phyloP scores from a whole-genome alignment of 2,888 invertebrate genomes.

The Epinotia brunnichana region DNA sequence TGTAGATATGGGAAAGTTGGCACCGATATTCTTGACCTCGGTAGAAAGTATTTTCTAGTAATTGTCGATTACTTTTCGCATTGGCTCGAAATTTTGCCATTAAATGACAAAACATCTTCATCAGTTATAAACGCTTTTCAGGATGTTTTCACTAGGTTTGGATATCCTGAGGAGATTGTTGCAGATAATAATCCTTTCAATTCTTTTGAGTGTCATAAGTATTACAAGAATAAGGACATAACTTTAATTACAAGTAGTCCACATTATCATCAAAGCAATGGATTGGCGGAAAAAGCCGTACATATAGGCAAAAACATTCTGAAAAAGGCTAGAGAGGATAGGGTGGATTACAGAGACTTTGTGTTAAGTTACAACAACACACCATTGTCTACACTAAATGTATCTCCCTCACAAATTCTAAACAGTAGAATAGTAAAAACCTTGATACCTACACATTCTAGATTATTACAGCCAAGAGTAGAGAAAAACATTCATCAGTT shows the following conservation, averaged over 20 bases:
- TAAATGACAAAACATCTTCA: constrained; percentile 29
- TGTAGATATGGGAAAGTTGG: constrained; percentile 41
- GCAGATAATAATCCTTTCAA: constrained; percentile 31
- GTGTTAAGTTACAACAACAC: constrained; percentile 43
- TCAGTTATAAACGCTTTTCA: constrained; percentile 16
- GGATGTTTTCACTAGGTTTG: constrained; percentile 38
- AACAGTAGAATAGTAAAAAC: constrained; percentile 41
- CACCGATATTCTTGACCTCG: constrained; percentile 42
- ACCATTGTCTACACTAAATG: constrained; percentile 26
- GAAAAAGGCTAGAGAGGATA: constrained; percentile 41
- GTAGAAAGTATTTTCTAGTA: constrained; percentile 35
- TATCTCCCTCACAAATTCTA: constrained; percentile 45
- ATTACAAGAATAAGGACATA: constrained; percentile 40
- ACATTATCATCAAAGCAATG: constrained; percentile 43
- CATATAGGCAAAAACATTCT: constrained; percentile 41
- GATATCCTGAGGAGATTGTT: constrained; percentile 36
- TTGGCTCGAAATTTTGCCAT: constrained; percentile 42
- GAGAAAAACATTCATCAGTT: constrained; percentile 12
- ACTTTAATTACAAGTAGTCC: constrained; percentile 35
- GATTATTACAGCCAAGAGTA: constrained; percentile 10
- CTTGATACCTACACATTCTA: background rate
- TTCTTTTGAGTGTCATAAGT: constrained; percentile 40
- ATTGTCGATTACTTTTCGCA: constrained; percentile 43
- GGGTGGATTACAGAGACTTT: constrained; percentile 38
- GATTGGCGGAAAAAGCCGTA: constrained; percentile 42